Evolutionary conservation across 2,797 vertebrate genomes (phyloP).

Genomic region (Centroberyx gerrardi): DNA sequence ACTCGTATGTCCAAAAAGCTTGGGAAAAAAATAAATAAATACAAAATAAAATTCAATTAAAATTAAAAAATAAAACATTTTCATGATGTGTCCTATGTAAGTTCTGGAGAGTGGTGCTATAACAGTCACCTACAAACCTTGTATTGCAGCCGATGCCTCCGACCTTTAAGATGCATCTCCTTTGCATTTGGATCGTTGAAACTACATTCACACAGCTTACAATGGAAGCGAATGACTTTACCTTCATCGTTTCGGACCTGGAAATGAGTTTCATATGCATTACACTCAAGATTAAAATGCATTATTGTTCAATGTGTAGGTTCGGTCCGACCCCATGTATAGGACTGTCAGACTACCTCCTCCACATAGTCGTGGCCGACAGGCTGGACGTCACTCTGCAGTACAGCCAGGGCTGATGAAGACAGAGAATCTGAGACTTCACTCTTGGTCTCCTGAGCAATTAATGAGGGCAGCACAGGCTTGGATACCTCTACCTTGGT

Average conservation of each 20-base stretch:
- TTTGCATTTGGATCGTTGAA: constrained; percentile 99
- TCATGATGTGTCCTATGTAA: too few relatives aligned
- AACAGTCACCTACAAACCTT: constrained; percentile 85
- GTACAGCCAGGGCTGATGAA: constrained; percentile 90
- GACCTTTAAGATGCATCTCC: constrained; percentile 98
- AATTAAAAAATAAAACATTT: neutral
- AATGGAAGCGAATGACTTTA: constrained; percentile 98
- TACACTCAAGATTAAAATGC: neutral
- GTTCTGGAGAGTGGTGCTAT: neutral
- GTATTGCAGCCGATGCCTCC: constrained; percentile 95
- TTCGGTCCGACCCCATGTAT: neutral
- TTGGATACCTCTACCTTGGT: constrained; percentile 84
- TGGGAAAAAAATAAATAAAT: neutral
- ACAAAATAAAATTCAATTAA: neutral
- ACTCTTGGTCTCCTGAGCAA: constrained; percentile 72
- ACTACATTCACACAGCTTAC: constrained; percentile 98
- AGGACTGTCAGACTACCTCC: constrained; percentile 82
- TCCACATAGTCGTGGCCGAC: constrained; percentile 99
- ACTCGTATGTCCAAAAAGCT: too few relatives aligned
- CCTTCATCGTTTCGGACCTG: constrained; percentile 98
- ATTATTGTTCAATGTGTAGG: neutral
- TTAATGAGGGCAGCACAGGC: constrained; percentile 46
- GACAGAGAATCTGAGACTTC: constrained; percentile 88
- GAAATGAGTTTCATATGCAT: constrained; percentile 15
- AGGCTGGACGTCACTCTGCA: constrained; percentile 97